Evolutionary conservation across 2,888 invertebrate species (phyloP).

Genomic region (Mythimna loreyi): DNA sequence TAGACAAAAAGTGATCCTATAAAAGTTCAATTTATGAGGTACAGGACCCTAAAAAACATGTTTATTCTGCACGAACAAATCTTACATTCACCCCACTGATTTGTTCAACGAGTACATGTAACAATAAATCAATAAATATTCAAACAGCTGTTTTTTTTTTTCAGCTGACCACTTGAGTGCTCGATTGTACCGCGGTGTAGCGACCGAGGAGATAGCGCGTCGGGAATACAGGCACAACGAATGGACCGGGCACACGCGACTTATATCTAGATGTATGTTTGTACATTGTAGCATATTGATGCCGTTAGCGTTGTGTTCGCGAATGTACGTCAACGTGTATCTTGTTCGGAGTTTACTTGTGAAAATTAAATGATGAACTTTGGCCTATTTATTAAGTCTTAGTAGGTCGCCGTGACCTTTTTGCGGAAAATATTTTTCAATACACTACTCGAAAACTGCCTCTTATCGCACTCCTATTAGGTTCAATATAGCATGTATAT

Average conservation of each 20-base stretch:
- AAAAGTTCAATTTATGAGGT: too few relatives aligned
- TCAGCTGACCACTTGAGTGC: conserved; percentile 23
- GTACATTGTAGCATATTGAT: conserved; percentile 64
- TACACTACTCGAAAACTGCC: too few relatives aligned
- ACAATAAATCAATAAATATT: conserved; percentile 56
- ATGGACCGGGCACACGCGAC: conserved; percentile 79
- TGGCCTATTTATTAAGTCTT: not conserved
- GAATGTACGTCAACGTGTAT: conserved; percentile 59
- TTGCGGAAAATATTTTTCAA: not conserved
- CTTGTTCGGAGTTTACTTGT: conserved; percentile 31
- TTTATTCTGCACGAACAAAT: not conserved
- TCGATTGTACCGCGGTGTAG: conserved; percentile 50
- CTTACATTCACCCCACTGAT: conserved; percentile 27
- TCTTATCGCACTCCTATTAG: too few relatives aligned
- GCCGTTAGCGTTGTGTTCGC: conserved; percentile 62
- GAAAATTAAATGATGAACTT: conserved; percentile 28
- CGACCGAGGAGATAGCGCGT: conserved; percentile 62
- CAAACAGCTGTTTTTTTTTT: conserved; percentile 30
- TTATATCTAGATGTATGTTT: conserved; percentile 67
- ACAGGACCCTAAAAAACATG: not conserved
- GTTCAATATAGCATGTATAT: too few relatives aligned
- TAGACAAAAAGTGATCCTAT: too few relatives aligned
- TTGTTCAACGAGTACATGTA: conserved; percentile 36
- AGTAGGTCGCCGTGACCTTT: not conserved
- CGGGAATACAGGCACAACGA: conserved; percentile 72